These are phyloP conservation scores for Columba guinea DNA, from an alignment of 2,797 vertebrate species.

Conservation along the genomic window DNA sequence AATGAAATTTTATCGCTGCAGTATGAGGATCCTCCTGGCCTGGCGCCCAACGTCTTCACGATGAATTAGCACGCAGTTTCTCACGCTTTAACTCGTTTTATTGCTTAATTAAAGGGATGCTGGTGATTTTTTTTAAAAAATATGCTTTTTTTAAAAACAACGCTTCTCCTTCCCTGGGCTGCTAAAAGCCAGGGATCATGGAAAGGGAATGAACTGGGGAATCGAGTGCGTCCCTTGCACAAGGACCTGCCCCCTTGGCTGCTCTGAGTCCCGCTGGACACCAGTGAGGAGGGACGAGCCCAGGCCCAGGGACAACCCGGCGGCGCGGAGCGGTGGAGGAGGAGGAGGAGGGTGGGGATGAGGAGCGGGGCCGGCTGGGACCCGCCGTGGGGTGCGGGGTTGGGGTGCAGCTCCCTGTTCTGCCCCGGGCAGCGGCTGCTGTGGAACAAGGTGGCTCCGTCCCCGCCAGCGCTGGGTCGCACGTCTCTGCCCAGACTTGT, in stretches of 20 bases:
- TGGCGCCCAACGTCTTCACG: background rate
- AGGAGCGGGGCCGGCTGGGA: background rate
- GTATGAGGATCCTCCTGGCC: conserved; percentile 45
- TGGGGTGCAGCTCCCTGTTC: background rate
- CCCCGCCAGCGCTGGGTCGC: background rate
- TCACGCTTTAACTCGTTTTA: conserved; percentile 31
- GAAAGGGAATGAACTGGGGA: background rate
- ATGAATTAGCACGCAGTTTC: conserved; percentile 21
- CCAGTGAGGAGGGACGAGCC: background rate
- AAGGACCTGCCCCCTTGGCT: background rate
- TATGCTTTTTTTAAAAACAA: background rate
- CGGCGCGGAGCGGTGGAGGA: background rate
- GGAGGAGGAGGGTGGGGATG: background rate
- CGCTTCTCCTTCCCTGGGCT: background rate
- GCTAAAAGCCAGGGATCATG: background rate
- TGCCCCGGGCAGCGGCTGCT: background rate
- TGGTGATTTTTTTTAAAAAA: background rate
- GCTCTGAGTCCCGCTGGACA: background rate
- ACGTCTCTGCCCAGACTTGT: background rate
- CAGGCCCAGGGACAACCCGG: background rate
- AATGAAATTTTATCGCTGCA: conserved; percentile 7
- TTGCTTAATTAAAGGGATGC: conserved; percentile 18
- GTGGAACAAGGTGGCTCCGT: background rate
- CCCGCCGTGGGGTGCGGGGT: background rate
- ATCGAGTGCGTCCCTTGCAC: accelerated